Evolutionary conservation across 2,113 vertebrate genomes (phyloP), one percentile per base, ranked within the genome.

Genomic region (Thalassoma bifasciatum): DNA sequence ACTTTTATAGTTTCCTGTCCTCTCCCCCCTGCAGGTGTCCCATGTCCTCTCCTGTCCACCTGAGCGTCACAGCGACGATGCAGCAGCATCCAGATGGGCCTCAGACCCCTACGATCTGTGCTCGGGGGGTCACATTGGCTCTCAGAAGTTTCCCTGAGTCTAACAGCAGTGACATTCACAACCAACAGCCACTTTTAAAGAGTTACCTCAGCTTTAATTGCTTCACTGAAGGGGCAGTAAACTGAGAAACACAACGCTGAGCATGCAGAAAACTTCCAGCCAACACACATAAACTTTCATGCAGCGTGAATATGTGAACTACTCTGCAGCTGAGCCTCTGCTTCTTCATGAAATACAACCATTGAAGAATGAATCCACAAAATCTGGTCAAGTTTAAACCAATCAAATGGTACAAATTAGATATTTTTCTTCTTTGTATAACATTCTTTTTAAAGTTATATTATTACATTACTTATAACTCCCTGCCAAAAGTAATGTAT

Each of bases 1-100:
- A 51, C 26, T 10, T 36, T 54, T n/a, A 16, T 60, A 26, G 23
- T 58, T 14, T 38, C n/a, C 59, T 72, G 82, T 71, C 7, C 14
- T 17, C 14, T 17, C 14, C 17, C 19, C 47, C 47, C 46, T 19
- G 37, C 75, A 54, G 72, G 60, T 47, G 58, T 63, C 57, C 73
- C 44, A 7, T 37, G 71, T 79, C 82, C 82, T 77, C 78, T 58
- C 56, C 65, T 68, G 80, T 83, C 79, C 65, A 64, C 71, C 54
- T 50, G 26, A 30, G 40, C 21, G 7, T 72, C 38, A 46, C 46
- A 0, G 60, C 13, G 1, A n/a, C 12, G n/a, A 4, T 23, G 23
- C 40, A 49, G 23, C 26, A 66, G 65, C 2, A 21, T 66, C 74
- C 83, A 81, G 71, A 76, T 83, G 71, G 74, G 46, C 40, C 57